Conservation (phyloP, 2,113 vertebrate genomes). For the Lota lota region DNA sequence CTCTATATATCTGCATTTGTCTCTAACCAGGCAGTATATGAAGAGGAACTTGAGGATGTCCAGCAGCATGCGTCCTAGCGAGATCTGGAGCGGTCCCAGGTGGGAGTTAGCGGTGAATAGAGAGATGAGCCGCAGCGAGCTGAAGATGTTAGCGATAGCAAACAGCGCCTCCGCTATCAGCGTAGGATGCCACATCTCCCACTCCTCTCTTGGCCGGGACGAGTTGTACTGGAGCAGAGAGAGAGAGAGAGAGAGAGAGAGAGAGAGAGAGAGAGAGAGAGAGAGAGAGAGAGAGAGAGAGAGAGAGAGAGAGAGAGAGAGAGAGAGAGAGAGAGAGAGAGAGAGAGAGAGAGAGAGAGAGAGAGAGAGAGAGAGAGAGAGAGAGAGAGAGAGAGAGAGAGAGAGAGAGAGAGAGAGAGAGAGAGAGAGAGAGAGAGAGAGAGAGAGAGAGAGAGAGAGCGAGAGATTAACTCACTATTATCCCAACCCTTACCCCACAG, state of each 20-base stretch:
- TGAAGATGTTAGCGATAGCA: conserved; percentile 96
- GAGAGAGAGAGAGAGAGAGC: too few species aligned
- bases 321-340: too few species aligned
- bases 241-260: neutral
- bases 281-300: too few species aligned
- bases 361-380: too few species aligned
- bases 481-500: too few species aligned
- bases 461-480: too few species aligned
- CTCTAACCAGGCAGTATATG: conserved; percentile 86
- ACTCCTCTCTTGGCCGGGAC: conserved; percentile 91
- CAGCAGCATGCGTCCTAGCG: conserved; percentile 92
- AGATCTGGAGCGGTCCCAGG: conserved; percentile 93
- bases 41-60: conserved; percentile 99
- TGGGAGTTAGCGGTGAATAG: conserved; percentile 97
- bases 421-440: too few species aligned
- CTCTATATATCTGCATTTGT: neutral
- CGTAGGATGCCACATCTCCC: conserved; percentile 98
- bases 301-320: too few species aligned
- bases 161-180: conserved; percentile 94
- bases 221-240: conserved; percentile 83
- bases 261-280: neutral
- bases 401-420: too few species aligned
- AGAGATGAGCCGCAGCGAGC: conserved; percentile 91
- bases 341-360: too few species aligned
- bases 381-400: too few species aligned